Percentiles rank a stretch among this genome's conserved stretches.
phyloP scores from a whole-genome alignment of 2,888 invertebrate genomes.

The Operophtera brumata region DNA sequence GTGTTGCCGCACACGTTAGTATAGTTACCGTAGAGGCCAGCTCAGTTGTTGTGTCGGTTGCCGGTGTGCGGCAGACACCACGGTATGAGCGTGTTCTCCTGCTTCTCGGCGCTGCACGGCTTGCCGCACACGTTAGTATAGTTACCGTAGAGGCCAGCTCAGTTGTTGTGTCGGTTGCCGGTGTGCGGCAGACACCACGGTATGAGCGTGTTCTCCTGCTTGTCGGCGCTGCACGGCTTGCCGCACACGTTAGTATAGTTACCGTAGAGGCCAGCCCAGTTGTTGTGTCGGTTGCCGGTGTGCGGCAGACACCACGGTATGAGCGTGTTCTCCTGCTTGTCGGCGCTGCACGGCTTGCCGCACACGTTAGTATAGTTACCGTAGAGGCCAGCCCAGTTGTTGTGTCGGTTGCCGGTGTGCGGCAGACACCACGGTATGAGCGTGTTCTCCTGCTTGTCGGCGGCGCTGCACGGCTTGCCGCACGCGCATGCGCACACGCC shows the following conservation, averaged over 20 bases:
- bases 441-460: conserved; percentile 89
- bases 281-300: conserved; percentile 90
- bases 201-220: conserved; percentile 90
- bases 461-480: conserved; percentile 83
- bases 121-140: no score
- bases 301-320: conserved; percentile 95
- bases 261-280: conserved; percentile 93
- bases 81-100: conserved; percentile 91
- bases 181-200: conserved; percentile 95
- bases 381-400: conserved; percentile 93
- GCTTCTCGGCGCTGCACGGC: conserved; percentile 87
- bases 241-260: conserved; percentile 52
- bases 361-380: conserved; percentile 60
- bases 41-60: conserved; percentile 92
- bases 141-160: no score
- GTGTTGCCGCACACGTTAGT: no score
- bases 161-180: conserved; percentile 91
- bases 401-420: conserved; percentile 91
- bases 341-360: conserved; percentile 83
- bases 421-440: conserved; percentile 94
- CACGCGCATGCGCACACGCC: conserved; percentile 90
- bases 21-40: no score
- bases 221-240: conserved; percentile 83
- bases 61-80: conserved; percentile 95
- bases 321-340: conserved; percentile 89